Evolutionary conservation across 2,113 vertebrate species (phyloP).

Genomic region (Heterochromis multidens): DNA sequence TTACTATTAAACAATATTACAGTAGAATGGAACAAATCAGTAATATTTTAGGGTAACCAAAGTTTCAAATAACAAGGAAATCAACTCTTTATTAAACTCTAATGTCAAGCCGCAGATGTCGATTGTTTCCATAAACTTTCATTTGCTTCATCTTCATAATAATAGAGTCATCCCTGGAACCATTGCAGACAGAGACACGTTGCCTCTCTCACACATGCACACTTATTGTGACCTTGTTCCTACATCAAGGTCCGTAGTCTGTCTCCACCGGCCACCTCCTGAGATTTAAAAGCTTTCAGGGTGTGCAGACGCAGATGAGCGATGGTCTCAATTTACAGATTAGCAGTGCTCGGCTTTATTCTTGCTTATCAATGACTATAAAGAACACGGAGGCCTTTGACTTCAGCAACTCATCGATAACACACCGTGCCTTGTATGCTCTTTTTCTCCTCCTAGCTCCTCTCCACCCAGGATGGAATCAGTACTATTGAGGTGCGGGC

Average conservation of each 20-base stretch:
- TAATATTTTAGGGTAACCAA: neutral
- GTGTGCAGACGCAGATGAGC: conserved; percentile 38
- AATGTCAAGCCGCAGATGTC: neutral
- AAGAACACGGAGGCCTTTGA: conserved; percentile 62
- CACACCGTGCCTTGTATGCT: conserved; percentile 61
- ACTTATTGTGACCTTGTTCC: conserved; percentile 47
- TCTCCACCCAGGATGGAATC: conserved; percentile 94
- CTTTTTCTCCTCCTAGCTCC: conserved; percentile 84
- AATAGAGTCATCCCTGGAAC: conserved; percentile 27
- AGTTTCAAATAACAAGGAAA: neutral
- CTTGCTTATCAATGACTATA: conserved; percentile 56
- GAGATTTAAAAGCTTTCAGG: conserved; percentile 71
- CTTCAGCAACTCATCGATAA: conserved; percentile 66
- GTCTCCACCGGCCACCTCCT: conserved; percentile 42
- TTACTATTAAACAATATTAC: neutral
- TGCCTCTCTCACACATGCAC: neutral
- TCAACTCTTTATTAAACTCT: neutral
- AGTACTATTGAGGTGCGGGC: conserved; percentile 94
- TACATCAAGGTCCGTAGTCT: conserved; percentile 36
- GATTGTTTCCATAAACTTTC: neutral
- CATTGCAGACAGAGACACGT: conserved; percentile 8
- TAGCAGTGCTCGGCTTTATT: conserved; percentile 56
- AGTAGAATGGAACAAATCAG: neutral
- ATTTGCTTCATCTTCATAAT: neutral
- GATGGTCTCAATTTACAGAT: conserved; percentile 57